Conservation (phyloP, 1,140 invertebrate species). For the Leptestheria dahalacensis region DNA sequence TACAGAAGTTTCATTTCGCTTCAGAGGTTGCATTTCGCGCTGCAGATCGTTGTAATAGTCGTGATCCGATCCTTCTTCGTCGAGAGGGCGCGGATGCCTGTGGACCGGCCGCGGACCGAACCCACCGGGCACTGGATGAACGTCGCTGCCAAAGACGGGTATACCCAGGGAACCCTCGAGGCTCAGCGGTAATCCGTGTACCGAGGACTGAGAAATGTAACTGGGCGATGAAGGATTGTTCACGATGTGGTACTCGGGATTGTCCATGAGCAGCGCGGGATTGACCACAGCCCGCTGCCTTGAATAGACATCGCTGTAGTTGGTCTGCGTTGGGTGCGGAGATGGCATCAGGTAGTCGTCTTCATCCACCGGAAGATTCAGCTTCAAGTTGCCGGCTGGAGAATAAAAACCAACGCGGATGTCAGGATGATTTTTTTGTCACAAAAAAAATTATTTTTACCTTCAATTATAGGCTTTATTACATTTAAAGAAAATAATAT, state of each 20-base stretch:
- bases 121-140: slow-evolving; percentile 12
- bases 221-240: slow-evolving; percentile 16
- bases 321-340: slow-evolving; percentile 43
- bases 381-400: slow-evolving; percentile 54
- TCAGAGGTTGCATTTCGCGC: slow-evolving; percentile 60
- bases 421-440: too few relatives aligned
- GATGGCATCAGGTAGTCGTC: slow-evolving; percentile 94
- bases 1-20: slow-evolving; percentile 59
- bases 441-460: too few relatives aligned
- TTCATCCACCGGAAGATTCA: slow-evolving; percentile 76
- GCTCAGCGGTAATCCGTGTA: slow-evolving; percentile 9
- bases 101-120: slow-evolving; percentile 30
- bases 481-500: too few relatives aligned
- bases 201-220: slow-evolving; percentile 28
- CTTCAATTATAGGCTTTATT: too few relatives aligned
- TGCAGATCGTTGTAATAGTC: slow-evolving; percentile 86
- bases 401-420: slow-evolving; percentile 20
- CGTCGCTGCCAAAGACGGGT: slow-evolving; percentile 3
- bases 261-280: slow-evolving; percentile 55
- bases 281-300: slow-evolving; percentile 65
- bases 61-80: slow-evolving; percentile 68
- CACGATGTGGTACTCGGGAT: slow-evolving; percentile 80
- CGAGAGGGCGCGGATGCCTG: slow-evolving; percentile 42
- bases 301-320: slow-evolving; percentile 46
- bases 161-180: slow-evolving; percentile 14